Evolutionary conservation across 1,140 invertebrate species (phyloP), one percentile per base, ranked within the genome.

Genomic region (Anoplophora glabripennis): DNA sequence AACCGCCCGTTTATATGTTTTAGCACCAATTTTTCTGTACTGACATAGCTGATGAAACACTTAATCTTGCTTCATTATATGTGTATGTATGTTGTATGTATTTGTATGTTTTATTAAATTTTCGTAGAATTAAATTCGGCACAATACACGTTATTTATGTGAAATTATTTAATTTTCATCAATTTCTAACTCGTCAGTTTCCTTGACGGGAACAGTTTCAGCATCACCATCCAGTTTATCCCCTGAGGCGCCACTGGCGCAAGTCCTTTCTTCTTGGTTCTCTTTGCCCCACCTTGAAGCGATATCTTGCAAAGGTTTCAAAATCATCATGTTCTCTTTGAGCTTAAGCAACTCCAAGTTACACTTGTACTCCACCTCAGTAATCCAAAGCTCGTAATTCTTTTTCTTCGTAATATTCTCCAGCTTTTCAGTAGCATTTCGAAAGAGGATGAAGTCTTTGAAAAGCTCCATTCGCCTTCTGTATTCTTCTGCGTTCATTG

Each of bases 231-330:
- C 41, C 8, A 14, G 17, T 18, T 10, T 46, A 28, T 46, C 28
- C 4, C 28, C 44, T 5, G 44, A 46, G 11, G 28, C 28, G 7
- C 44, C 44, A 1, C 44, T 18, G 44, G 11, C 44, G 21, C 21
- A 28, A 3, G 21, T 3, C 21, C 5, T 28, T 46, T 12, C 44
- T 18, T 46, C 12, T n/a, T 49, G 21, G 15, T 34, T 5, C 21
- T 28, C 21, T 28, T 5, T 12, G 17, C n/a, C 40, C 49, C 49
- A 53, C 10, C 40, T 17, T 9, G 49, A 53, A 17, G 36, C 49
- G 9, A 53, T 53, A n/a, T 53, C 35, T 40, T 53, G 15, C 37
- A 53, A 33, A 40, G 49, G 37, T 14, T 53, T 38, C 17, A 53
- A n/a, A 38, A 33, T 37, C 11, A 15, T 41, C 36, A 53, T 0